Base-by-base conservation (phyloP, 2,888 invertebrate genomes). In the Dusona sp. region DNA sequence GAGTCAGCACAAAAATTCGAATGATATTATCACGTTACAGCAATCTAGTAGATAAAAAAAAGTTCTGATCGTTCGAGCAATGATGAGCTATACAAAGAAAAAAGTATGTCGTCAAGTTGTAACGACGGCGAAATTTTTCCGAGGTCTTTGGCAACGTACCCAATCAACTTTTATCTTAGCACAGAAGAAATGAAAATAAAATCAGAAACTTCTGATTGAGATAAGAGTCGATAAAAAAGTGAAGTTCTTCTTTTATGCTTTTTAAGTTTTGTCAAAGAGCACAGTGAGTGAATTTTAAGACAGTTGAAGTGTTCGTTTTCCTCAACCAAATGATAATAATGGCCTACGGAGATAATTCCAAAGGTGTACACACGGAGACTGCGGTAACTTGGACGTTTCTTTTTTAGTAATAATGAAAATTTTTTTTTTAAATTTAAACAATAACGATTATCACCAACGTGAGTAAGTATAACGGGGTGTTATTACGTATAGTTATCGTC, bases 401-500 rank as follows among this genome's bases (percentile, higher is more conserved):
- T 51, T 80, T 54, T 81, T 54, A 61, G 16, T 29, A 29, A 29
- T 61, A 4, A 29, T 61, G 16, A 29, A 61, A 61, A 57, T n/a
- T n/a, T n/a, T n/a, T n/a, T n/a, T n/a, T n/a, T n/a, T n/a, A n/a
- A 19, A 38, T 74, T 75, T 54, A 48, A 86, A 81, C 78, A 86
- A 84, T 81, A 84, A 86, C 84, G 84, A 86, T 86, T 84, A 86
- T 86, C 78, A 86, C 83, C 80, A 22, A 57, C 78, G 74, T 64
- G 84, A 77, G 86, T 51, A 73, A 57, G 54, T 65, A 68, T 84
- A 84, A 84, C 68, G 51, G 78, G 33, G 64, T 78, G 81, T 84
- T 86, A 86, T 86, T 84, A 81, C 80, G 45, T 84, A 86, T 74
- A 84, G 86, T 84, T 86, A 84, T 74, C 84, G 80, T 81, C 74